Conservation (phyloP, 1,140 invertebrate genomes). For the Gryon sp. region DNA sequence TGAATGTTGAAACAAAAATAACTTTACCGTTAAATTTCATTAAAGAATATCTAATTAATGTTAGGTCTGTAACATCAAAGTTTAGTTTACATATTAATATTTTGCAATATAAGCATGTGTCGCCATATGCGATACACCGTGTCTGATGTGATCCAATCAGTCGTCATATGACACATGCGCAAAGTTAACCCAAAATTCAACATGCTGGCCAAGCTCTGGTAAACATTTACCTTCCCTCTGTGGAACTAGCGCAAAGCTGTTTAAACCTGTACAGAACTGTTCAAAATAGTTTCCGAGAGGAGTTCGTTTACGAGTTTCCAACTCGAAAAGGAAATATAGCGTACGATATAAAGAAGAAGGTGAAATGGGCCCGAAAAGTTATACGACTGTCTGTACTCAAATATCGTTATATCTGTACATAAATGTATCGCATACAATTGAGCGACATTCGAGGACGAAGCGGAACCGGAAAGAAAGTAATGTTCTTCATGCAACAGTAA, state of each 20-base stretch:
- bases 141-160: slow-evolving; percentile 40
- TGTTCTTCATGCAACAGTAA: no score
- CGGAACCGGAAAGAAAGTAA: neutral
- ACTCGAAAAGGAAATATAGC: slow-evolving; percentile 46
- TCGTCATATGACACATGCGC: slow-evolving; percentile 22
- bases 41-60: no score
- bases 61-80: no score
- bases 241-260: slow-evolving; percentile 56
- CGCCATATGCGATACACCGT: neutral
- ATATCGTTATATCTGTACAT: slow-evolving; percentile 36
- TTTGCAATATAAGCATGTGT: neutral
- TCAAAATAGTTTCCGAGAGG: slow-evolving; percentile 49
- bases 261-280: slow-evolving; percentile 55
- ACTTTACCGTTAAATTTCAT: no score
- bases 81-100: slow-evolving; percentile 16
- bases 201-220: slow-evolving; percentile 38
- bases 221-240: slow-evolving; percentile 49
- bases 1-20: no score
- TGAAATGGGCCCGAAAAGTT: slow-evolving; percentile 49
- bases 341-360: slow-evolving; percentile 35
- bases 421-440: slow-evolving; percentile 11
- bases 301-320: slow-evolving; percentile 48
- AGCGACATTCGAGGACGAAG: neutral
- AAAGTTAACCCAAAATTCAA: slow-evolving; percentile 42
- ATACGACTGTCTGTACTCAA: slow-evolving; percentile 26